These are phyloP conservation scores for Metellina segmentata DNA, from an alignment of 2,888 invertebrate genomes.

Conservation along the genomic window DNA sequence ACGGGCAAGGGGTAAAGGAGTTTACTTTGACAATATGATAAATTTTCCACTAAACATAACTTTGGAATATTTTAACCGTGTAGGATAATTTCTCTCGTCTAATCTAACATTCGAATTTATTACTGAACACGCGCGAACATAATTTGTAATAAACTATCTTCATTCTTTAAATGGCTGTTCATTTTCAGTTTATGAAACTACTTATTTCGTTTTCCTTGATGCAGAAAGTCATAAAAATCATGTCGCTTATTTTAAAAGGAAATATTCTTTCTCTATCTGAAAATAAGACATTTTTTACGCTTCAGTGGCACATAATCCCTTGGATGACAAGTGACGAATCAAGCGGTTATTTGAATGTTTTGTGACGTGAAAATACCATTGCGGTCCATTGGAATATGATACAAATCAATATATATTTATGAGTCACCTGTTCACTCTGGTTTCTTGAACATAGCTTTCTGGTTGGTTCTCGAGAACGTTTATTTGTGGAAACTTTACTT, in stretches of 20 bases:
- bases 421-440: too few relatives aligned
- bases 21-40: not conserved
- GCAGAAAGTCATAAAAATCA: not conserved
- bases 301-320: conserved; percentile 6
- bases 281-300: conserved; percentile 26
- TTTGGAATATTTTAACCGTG: too few relatives aligned
- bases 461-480: too few relatives aligned
- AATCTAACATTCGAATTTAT: too few relatives aligned
- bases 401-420: not conserved
- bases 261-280: not conserved
- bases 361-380: not conserved
- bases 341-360: not conserved
- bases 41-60: not conserved
- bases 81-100: too few relatives aligned
- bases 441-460: too few relatives aligned
- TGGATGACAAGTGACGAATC: conserved; percentile 23
- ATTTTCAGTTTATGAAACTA: too few relatives aligned
- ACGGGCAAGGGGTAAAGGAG: too few relatives aligned
- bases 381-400: not conserved
- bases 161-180: not conserved
- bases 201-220: not conserved
- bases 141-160: too few relatives aligned
- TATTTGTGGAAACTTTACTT: too few relatives aligned
- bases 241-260: not conserved
- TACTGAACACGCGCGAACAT: too few relatives aligned